Evolutionary conservation across 2,888 invertebrate species (phyloP).

Genomic region (Phania funesta): DNA sequence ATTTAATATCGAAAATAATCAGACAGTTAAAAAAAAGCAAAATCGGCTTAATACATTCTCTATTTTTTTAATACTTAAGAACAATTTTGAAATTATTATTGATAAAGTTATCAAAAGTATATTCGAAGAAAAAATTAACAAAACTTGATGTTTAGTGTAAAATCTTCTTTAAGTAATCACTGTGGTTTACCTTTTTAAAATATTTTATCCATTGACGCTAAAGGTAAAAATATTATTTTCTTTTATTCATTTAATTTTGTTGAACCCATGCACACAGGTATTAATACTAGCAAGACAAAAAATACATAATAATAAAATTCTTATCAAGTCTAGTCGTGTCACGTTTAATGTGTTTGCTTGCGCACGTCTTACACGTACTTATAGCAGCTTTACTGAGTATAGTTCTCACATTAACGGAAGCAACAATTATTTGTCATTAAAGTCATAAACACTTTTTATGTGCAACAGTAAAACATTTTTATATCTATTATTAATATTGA

Average conservation of each 20-base stretch:
- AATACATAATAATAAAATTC: constrained; percentile 27
- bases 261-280: neutral
- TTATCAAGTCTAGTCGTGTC: constrained; percentile 51
- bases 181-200: neutral
- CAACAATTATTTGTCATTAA: constrained; percentile 71
- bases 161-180: neutral
- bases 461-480: constrained; percentile 68
- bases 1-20: no score
- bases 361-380: constrained; percentile 40
- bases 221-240: constrained; percentile 16
- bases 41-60: no score
- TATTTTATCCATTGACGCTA: neutral
- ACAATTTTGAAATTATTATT: no score
- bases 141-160: neutral
- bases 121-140: no score
- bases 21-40: no score
- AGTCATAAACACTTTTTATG: constrained; percentile 71
- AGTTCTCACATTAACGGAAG: constrained; percentile 71
- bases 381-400: constrained; percentile 36
- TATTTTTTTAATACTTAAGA: no score
- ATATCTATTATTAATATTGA: constrained; percentile 59
- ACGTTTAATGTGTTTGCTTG: constrained; percentile 40
- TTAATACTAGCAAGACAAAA: neutral
- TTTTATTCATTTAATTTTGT: neutral
- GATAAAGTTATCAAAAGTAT: no score